Percentiles rank a stretch among this genome's conserved stretches.
Conservation (phyloP, 2,797 vertebrate species). For the Prunella strophiata region DNA sequence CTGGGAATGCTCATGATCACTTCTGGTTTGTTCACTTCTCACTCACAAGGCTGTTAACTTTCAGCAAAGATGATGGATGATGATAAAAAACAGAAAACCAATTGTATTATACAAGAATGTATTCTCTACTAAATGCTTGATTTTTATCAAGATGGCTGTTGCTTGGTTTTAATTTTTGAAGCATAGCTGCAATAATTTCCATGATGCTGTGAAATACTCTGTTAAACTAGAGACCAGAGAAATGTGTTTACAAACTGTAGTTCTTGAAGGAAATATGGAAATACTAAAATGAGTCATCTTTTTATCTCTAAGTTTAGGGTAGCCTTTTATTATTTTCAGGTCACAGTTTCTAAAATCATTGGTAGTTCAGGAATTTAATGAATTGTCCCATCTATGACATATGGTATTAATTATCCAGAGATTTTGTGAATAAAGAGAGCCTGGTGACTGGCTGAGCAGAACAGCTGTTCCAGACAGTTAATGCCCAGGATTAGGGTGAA, state of each 20-base stretch:
- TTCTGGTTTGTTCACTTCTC: not conserved
- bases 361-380: not conserved
- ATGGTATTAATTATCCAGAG: not conserved
- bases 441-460: not conserved
- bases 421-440: not conserved
- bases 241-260: slow-evolving; percentile 1
- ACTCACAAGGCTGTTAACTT: not conserved
- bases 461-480: slow-evolving; percentile 20
- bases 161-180: slow-evolving; percentile 30
- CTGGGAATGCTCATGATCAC: not conserved
- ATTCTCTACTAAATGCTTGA: not conserved
- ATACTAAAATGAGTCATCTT: not conserved
- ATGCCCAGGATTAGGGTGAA: not conserved
- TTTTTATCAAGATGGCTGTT: not conserved
- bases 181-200: slow-evolving; percentile 15
- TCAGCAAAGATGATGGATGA: not conserved
- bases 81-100: not conserved
- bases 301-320: not conserved
- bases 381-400: not conserved
- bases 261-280: not conserved
- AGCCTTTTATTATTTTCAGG: not conserved
- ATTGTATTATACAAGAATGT: not conserved
- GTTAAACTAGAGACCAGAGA: slow-evolving; percentile 13
- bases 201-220: slow-evolving; percentile 23
- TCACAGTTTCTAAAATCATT: not conserved